Evolutionary conservation across 2,113 vertebrate species (phyloP).

Genomic region (Boulengeromyrus knoepffleri): DNA sequence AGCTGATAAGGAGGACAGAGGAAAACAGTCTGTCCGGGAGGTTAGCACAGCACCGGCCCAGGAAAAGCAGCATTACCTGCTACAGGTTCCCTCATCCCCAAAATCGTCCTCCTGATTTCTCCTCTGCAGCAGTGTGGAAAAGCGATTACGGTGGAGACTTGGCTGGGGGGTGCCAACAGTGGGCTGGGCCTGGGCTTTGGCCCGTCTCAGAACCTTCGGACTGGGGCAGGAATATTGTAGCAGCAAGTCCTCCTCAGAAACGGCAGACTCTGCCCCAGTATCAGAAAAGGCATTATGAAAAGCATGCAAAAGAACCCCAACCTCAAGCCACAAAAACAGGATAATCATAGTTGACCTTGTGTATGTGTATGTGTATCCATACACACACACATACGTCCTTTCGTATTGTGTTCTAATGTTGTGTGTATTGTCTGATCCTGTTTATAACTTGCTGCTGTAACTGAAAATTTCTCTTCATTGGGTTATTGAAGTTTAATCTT

Average conservation of each 20-base stretch:
- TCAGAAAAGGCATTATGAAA: conserved; percentile 26
- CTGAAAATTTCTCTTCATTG: too few relatives aligned
- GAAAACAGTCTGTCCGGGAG: not conserved
- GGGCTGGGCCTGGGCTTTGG: conserved; percentile 16
- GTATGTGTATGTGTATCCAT: too few relatives aligned
- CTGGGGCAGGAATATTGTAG: conserved; percentile 69
- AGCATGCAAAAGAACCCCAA: not conserved
- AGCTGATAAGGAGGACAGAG: not conserved
- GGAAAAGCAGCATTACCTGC: conserved; percentile 66
- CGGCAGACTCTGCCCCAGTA: conserved; percentile 46
- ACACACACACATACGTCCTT: too few relatives aligned
- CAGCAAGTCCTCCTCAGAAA: conserved; percentile 78
- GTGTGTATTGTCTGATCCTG: too few relatives aligned
- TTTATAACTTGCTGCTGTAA: too few relatives aligned
- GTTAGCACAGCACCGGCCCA: not conserved
- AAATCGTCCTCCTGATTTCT: conserved; percentile 62
- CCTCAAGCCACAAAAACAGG: not conserved
- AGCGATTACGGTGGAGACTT: conserved; percentile 63
- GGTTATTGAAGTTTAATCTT: too few relatives aligned
- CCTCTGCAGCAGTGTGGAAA: conserved; percentile 73
- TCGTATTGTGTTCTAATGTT: too few relatives aligned
- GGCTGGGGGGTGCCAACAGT: conserved; percentile 15
- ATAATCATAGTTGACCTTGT: not conserved
- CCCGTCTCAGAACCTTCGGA: conserved; percentile 64
- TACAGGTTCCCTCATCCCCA: conserved; percentile 63